A percentile compares a stretch with the other conserved stretches of the same genome.
phyloP scores from a whole-genome alignment of 2,888 invertebrate genomes.

The Eretmocerus hayati region DNA sequence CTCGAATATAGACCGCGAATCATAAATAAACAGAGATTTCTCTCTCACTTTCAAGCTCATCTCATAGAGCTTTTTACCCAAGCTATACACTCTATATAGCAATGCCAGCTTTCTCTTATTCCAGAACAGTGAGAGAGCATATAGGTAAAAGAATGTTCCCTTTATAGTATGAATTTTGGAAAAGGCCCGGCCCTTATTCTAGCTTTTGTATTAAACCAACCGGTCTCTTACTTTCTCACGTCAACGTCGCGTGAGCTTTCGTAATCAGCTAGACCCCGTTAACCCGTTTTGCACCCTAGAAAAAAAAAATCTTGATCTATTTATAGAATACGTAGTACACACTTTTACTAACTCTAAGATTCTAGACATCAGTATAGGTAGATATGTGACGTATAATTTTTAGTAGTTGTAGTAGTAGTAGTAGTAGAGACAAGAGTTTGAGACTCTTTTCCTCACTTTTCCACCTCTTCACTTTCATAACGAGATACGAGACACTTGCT shows the following conservation, averaged over 20 bases:
- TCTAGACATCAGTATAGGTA: no score
- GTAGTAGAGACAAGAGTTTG: constrained; percentile 5
- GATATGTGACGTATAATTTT: no score
- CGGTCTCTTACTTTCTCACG: constrained; percentile 1
- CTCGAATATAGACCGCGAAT: constrained; percentile 13
- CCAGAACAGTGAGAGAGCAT: no score
- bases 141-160: no score
- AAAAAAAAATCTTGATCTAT: constrained; percentile 20
- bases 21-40: constrained; percentile 13
- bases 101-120: not conserved
- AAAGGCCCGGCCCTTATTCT: constrained; percentile 17
- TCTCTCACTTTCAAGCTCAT: not conserved
- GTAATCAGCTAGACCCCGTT: constrained; percentile 17
- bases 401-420: constrained; percentile 1
- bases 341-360: no score
- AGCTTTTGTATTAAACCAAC: constrained; percentile 9
- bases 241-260: not conserved
- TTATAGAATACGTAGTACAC: constrained; percentile 22
- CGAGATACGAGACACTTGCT: constrained; percentile 24
- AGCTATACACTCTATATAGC: no score
- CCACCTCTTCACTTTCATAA: constrained; percentile 12
- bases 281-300: constrained; percentile 24
- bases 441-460: constrained; percentile 10
- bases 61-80: no score
- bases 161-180: constrained; percentile 20